These are phyloP conservation scores for Corydoras sp. DNA, from an alignment of 2,113 vertebrate species.

Conservation along the genomic window DNA sequence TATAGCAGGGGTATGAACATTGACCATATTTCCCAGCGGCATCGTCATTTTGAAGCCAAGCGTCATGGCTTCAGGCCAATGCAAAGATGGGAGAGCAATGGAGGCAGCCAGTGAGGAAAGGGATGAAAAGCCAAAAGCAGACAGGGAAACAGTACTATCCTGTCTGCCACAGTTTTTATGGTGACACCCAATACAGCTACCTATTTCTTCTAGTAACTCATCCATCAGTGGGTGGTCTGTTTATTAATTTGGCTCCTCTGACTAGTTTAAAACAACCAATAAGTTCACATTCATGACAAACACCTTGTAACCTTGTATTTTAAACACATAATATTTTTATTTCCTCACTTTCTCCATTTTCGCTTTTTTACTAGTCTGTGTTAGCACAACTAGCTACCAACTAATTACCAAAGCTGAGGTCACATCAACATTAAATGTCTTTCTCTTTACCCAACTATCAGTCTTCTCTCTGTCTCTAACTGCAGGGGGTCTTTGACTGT, in stretches of 20 bases:
- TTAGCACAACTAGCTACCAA: too few relatives aligned
- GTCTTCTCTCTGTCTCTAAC: not conserved
- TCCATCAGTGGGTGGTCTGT: not conserved
- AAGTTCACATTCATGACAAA: too few relatives aligned
- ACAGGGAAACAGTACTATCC: not conserved
- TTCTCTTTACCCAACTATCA: constrained; percentile 4
- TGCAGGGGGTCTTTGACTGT: constrained; percentile 34
- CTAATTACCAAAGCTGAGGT: constrained; percentile 15
- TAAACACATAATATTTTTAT: not conserved
- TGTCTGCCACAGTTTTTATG: too few relatives aligned
- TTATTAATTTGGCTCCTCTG: too few relatives aligned
- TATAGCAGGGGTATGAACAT: constrained; percentile 41
- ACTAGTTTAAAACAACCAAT: too few relatives aligned
- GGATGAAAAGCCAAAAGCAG: constrained; percentile 11
- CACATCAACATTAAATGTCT: not conserved
- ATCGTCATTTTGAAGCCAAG: constrained; percentile 31
- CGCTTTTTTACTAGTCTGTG: not conserved
- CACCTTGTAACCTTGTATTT: not conserved
- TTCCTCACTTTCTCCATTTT: not conserved
- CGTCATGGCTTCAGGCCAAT: constrained; percentile 23
- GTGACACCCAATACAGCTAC: not conserved
- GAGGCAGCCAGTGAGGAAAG: constrained; percentile 4
- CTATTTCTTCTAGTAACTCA: not conserved
- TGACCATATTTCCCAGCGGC: constrained; percentile 41
- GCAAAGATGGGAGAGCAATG: constrained; percentile 20